Base-by-base conservation (phyloP, 2,113 vertebrate species). In the Stigmatopora argus region DNA sequence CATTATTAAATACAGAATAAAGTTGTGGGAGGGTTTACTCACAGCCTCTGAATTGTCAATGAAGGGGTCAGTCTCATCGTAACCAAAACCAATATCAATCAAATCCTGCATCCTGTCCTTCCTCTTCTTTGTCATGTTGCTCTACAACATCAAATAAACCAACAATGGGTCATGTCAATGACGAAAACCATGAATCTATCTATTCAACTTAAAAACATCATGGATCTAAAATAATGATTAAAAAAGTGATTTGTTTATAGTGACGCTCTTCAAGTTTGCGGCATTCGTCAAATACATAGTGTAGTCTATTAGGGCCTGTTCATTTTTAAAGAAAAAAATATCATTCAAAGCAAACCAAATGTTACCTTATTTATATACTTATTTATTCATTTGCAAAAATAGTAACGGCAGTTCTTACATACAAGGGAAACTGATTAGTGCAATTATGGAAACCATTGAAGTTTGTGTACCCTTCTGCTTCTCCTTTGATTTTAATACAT, bases 31-130 rank as follows among this genome's bases (percentile, higher is more conserved):
- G 3, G 23, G 17, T 10, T 9, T 92, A 95, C 95, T 98, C 84
- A 99, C 97, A 81, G 97, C 95, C 86, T 98, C 96, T 48, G 96
- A 96, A 83, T 98, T 98, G 90, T 99, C 97, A 64, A 99, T 99
- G 88, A 99, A 99, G 3, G 97, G 95, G 78, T 99, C 97, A 0
- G 95, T 96, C 73, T 98, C 95, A 75, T 99, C 97, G 23, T 98
- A 99, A 71, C 97, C 97, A 72, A 95, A 98, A 47, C 97, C 97
- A 60, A 99, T 99, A 85, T 98, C 96, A 23, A 99, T 94, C 44
- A 99, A 89, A 85, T 99, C 97, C 85, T 99, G 96, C 88, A 98
- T 92, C 21, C 97, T 91, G 90, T 99, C 97, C 69, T 94, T 96
- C 77, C 91, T 93, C 67, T 92, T 97, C 83, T 93, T 96, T 19